Base-by-base conservation (phyloP, 2,113 vertebrate genomes). In the Gobiocypris rarus region DNA sequence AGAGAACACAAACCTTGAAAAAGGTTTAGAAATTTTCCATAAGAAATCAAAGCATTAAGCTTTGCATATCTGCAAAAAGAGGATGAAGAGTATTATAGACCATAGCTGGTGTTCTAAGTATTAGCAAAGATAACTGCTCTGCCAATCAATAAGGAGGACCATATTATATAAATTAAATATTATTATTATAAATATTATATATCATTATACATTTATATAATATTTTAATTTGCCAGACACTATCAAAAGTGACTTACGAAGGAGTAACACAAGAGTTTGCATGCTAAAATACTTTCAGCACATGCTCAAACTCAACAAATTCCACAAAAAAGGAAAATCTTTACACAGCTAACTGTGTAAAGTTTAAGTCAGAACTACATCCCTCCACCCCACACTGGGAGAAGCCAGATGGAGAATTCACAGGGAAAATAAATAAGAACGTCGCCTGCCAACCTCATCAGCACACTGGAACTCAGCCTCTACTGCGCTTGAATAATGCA, bases 401-500 rank as follows among this genome's bases (percentile, higher is more conserved):
- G 38, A 71, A 74, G 48, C 34, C 84, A 83, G 48, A 80, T 63
- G 67, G 81, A 80, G 59, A 78, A 71, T 67, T 79, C 56, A 65
- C 45, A 54, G 50, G 45, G 69, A 41, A 83, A 48, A 83, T 69
- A 52, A 41, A 50, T 43, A 75, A 52, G 9, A 13, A 80, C n/a
- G 4, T 45, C 17, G 50, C 52, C 76, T 86, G 84, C 73, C 84
- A 76, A 81, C 4, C 52, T 75, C 52, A 65, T 43, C 75, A 70
- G 31, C 69, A 63, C 26, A 38, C 65, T 24, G 34, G 19, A 69
- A 71, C 19, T 77, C 45, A 86, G 45, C 34, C 65, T 59, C 52
- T 69, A 24, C 56, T 15, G 58, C 19, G 13, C 17, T 15, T 85
- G 75, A 83, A 87, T 83, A 85, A 87, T 65, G 19, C 31, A 48